A percentile compares a stretch with the other conserved stretches of the same genome.
Evolutionary conservation across 2,888 invertebrate genomes (phyloP).

Genomic region (Exephanes ischioxanthus): DNA sequence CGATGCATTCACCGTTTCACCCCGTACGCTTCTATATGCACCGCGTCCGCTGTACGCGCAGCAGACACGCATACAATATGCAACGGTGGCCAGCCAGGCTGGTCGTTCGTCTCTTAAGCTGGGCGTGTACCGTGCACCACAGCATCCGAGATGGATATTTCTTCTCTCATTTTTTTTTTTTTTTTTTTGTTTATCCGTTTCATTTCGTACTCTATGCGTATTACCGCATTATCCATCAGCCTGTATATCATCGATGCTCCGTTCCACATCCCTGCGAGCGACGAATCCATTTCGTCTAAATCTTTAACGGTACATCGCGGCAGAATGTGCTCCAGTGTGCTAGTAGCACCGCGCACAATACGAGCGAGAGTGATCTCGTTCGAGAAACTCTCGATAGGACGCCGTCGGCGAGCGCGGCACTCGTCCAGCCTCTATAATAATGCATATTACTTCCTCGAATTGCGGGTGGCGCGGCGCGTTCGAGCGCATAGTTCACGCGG

Average conservation of each 20-base stretch:
- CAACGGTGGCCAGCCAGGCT: conserved; percentile 4
- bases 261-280: conserved; percentile 1
- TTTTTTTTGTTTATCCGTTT: background rate
- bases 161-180: background rate
- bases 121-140: background rate
- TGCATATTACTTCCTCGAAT: conserved; percentile 56
- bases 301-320: background rate
- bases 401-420: conserved; percentile 39
- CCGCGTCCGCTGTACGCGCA: background rate
- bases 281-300: conserved; percentile 7
- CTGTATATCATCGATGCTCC: background rate
- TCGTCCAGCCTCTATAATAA: conserved; percentile 53
- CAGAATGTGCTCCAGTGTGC: conserved; percentile 18
- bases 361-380: conserved; percentile 58
- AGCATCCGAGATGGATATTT: conserved; percentile 7
- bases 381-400: conserved; percentile 34
- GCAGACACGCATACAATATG: background rate
- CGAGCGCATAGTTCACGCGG: conserved; percentile 46
- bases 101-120: background rate
- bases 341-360: background rate
- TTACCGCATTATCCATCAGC: background rate
- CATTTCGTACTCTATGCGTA: background rate
- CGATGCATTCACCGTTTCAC: conserved; percentile 58
- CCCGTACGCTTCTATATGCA: conserved; percentile 4
- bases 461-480: conserved; percentile 38